These are phyloP conservation scores for Leptopilina myrica DNA, from an alignment of 2,888 invertebrate species.

Conservation along the genomic window DNA sequence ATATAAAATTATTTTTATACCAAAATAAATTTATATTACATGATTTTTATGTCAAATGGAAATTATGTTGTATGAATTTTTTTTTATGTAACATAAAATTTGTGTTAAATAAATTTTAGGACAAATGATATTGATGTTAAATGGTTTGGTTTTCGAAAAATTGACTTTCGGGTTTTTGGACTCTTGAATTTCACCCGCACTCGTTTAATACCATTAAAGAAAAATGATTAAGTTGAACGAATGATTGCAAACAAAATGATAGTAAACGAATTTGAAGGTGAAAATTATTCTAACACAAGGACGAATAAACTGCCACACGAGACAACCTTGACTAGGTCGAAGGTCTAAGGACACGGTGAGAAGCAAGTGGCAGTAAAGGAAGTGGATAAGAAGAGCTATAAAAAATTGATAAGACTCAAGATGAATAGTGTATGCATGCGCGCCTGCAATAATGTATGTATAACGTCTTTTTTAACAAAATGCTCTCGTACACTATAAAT, in stretches of 20 bases:
- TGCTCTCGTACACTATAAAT: conserved; percentile 14
- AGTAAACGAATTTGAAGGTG: neutral
- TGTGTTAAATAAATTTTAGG: no score
- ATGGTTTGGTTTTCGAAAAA: no score
- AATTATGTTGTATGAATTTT: no score
- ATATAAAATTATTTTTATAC: no score
- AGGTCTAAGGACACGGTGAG: conserved; percentile 16
- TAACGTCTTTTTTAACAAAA: neutral
- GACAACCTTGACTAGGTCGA: conserved; percentile 26
- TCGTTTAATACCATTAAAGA: neutral
- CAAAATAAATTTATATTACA: no score
- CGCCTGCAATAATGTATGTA: neutral
- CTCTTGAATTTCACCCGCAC: no score
- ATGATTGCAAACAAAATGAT: neutral
- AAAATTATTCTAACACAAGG: conserved; percentile 1
- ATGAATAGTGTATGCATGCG: neutral
- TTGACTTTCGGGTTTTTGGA: no score
- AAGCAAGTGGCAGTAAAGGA: neutral
- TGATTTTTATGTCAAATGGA: no score
- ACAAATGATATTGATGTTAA: no score
- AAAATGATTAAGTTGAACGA: neutral
- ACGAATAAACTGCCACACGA: conserved; percentile 14
- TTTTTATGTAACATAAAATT: no score
- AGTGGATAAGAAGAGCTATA: neutral
- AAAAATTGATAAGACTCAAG: neutral